These are phyloP conservation scores for Hydrochoerus hydrochaeris DNA, from an alignment of 2,113 vertebrate species.

Conservation along the genomic window DNA sequence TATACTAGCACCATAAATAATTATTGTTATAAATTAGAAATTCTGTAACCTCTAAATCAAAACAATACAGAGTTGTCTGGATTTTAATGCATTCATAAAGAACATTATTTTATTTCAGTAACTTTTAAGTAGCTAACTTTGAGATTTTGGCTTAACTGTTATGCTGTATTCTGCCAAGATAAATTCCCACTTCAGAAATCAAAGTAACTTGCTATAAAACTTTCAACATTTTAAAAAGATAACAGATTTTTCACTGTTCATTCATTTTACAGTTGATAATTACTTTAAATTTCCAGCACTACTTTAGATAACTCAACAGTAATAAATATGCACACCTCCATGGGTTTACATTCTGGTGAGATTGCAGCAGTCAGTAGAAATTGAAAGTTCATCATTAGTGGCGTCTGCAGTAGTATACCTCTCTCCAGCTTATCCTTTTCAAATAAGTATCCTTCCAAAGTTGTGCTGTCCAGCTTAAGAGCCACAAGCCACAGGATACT, in stretches of 20 bases:
- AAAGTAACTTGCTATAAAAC: background rate
- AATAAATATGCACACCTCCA: background rate
- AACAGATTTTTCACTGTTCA: background rate
- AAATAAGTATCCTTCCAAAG: background rate
- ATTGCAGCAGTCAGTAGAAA: background rate
- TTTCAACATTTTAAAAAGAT: background rate
- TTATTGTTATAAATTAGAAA: background rate
- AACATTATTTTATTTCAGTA: background rate
- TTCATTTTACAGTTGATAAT: background rate
- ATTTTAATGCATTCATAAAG: background rate
- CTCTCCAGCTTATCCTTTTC: background rate
- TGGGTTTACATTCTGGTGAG: background rate
- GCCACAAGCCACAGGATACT: background rate
- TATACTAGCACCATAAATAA: background rate
- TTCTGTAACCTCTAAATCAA: no score
- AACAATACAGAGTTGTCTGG: background rate
- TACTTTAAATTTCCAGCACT: background rate
- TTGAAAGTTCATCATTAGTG: background rate
- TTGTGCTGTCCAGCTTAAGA: rapidly evolving
- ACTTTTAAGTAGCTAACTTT: background rate
- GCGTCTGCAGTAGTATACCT: no score
- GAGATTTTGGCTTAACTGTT: background rate
- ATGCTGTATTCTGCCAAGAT: background rate
- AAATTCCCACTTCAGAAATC: background rate
- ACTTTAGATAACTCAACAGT: no score